Conservation (phyloP, 2,888 invertebrate species). For the Argyra leucocephala region DNA sequence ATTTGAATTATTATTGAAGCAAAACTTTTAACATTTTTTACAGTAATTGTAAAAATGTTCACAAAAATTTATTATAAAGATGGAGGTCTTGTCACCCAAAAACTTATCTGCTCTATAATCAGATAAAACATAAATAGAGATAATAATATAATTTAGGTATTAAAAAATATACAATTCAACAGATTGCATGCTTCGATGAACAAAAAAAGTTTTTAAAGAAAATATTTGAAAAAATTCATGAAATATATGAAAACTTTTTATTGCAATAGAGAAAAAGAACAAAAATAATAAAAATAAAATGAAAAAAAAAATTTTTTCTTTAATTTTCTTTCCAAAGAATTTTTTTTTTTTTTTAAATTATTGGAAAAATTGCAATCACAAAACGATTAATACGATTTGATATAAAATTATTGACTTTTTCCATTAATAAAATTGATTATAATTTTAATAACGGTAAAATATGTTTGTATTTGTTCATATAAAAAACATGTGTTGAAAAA, state of each 20-base stretch:
- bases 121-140: no score
- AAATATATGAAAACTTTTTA: not conserved
- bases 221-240: not conserved
- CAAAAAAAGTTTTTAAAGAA: not conserved
- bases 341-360: not conserved
- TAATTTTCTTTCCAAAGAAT: not conserved
- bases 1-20: no score
- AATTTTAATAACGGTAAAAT: not conserved
- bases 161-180: not conserved
- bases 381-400: slow-evolving; percentile 2
- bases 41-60: no score
- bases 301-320: not conserved
- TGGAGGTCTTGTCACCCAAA: no score
- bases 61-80: no score
- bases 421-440: not conserved
- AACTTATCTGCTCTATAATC: no score
- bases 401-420: not conserved
- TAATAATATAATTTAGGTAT: no score
- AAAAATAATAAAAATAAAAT: no score
- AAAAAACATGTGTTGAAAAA: no score
- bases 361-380: not conserved
- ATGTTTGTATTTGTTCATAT: no score
- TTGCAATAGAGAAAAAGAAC: no score
- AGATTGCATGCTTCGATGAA: not conserved
- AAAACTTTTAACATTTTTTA: no score